Evolutionary conservation across 2,888 invertebrate species (phyloP).

Genomic region (Scaptomyza cyrtandrae): DNA sequence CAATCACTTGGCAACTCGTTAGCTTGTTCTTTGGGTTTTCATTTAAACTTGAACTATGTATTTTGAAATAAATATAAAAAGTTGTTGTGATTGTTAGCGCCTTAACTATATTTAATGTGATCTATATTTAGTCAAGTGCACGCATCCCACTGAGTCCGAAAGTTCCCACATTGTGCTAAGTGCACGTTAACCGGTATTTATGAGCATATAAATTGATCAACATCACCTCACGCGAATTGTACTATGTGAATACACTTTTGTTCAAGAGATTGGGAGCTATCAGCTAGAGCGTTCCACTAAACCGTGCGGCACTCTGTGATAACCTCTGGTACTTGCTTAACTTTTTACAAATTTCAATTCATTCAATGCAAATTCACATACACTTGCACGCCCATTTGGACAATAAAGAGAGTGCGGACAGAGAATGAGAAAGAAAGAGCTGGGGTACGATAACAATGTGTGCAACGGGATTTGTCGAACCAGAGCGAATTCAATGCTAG

Average conservation of each 20-base stretch:
- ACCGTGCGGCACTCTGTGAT: constrained; percentile 30
- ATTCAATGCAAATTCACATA: constrained; percentile 67
- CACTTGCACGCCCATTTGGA: constrained; percentile 9
- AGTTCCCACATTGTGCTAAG: constrained; percentile 36
- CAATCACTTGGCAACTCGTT: constrained; percentile 52
- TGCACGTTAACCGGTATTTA: constrained; percentile 29
- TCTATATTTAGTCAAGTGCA: constrained; percentile 61
- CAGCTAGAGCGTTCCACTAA: constrained; percentile 21
- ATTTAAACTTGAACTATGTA: constrained; percentile 58
- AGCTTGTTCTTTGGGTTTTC: constrained; percentile 54
- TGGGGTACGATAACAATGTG: constrained; percentile 48
- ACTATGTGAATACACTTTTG: constrained; percentile 10
- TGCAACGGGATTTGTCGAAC: constrained; percentile 65
- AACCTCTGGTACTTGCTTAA: constrained; percentile 34
- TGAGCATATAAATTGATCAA: constrained; percentile 34
- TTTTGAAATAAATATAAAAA: constrained; percentile 18
- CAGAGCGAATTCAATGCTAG: constrained; percentile 42
- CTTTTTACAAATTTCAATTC: constrained; percentile 71
- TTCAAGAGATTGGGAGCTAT: constrained; percentile 45
- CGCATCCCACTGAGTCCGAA: constrained; percentile 17
- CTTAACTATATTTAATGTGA: constrained; percentile 18
- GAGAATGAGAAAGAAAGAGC: constrained; percentile 5
- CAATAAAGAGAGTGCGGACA: constrained; percentile 1
- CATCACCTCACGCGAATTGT: not conserved
- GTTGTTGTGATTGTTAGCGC: not conserved